A percentile compares a stretch with the other conserved stretches of the same genome.
These are phyloP conservation scores for Megalops atlanticus DNA, from an alignment of 2,113 vertebrate species.

Conservation along the genomic window DNA sequence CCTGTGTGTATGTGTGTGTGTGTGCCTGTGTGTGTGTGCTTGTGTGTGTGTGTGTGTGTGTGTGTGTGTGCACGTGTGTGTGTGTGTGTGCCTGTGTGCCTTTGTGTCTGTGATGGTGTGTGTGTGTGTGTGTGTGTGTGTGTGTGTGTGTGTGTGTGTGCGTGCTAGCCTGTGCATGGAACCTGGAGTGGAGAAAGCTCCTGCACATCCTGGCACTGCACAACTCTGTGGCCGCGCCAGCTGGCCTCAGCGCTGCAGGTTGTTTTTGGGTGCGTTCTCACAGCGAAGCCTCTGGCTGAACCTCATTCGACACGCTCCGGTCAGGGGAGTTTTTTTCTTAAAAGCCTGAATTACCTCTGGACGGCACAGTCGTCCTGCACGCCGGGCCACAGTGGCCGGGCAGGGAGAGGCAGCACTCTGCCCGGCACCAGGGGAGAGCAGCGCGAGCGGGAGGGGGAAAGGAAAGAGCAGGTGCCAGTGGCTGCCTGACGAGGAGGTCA, in stretches of 20 bases:
- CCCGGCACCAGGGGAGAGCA: background rate
- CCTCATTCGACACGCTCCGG: background rate
- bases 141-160: background rate
- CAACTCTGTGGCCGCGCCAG: background rate
- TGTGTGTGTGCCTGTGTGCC: background rate
- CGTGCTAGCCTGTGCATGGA: background rate
- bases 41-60: slow-evolving; percentile 1
- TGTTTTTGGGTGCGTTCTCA: background rate
- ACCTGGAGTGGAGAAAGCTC: background rate
- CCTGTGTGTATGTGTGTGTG: background rate
- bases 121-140: background rate
- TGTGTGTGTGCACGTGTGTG: background rate
- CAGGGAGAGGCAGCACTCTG: slow-evolving; percentile 28
- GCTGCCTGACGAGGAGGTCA: slow-evolving; percentile 25
- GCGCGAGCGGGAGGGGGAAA: background rate
- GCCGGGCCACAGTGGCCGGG: background rate
- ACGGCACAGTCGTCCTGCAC: background rate
- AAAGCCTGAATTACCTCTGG: background rate
- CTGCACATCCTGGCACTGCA: background rate
- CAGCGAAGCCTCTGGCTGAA: slow-evolving; percentile 25
- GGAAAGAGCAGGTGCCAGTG: slow-evolving; percentile 42
- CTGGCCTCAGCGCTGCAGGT: slow-evolving; percentile 4
- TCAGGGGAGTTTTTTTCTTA: background rate
- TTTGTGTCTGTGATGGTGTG: too few relatives aligned
- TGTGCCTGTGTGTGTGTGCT: background rate